These are phyloP conservation scores for Planococcus citri DNA, from an alignment of 1,140 invertebrate genomes.

Conservation along the genomic window DNA sequence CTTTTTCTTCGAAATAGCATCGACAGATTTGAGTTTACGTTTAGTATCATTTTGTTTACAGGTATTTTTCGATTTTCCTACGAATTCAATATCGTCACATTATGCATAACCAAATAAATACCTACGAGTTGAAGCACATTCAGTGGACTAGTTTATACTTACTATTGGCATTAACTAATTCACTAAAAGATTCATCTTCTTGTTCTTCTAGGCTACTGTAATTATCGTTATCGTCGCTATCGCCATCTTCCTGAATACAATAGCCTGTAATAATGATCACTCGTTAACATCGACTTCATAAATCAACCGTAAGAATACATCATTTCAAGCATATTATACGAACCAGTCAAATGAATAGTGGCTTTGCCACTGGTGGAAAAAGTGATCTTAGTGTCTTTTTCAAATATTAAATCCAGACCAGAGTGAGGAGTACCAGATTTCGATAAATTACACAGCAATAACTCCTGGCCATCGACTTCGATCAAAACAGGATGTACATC, in stretches of 20 bases:
- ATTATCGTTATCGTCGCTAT: slow-evolving; percentile 32
- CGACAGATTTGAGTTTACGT: neutral
- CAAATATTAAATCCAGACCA: slow-evolving; percentile 65
- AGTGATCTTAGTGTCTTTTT: slow-evolving; percentile 42
- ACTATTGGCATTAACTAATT: neutral
- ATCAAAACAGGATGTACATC: slow-evolving; percentile 62
- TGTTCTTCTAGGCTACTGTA: slow-evolving; percentile 34
- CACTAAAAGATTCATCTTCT: slow-evolving; percentile 25
- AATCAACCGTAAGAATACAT: too few species aligned
- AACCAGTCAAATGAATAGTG: slow-evolving; percentile 48
- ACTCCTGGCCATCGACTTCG: slow-evolving; percentile 56
- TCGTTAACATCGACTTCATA: neutral
- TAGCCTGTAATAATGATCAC: slow-evolving; percentile 26
- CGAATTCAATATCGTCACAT: too few species aligned
- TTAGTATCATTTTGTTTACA: neutral
- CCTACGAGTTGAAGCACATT: too few species aligned
- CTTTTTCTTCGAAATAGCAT: neutral
- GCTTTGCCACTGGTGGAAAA: slow-evolving; percentile 52
- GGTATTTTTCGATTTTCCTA: neutral
- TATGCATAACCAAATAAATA: neutral
- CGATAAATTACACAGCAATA: slow-evolving; percentile 62
- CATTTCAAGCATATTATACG: neutral
- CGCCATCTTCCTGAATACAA: slow-evolving; percentile 32
- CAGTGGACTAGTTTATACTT: too few species aligned
- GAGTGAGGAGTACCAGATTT: slow-evolving; percentile 50